Percentiles rank a stretch among this genome's conserved stretches.
These are phyloP conservation scores for Meandrina meandrites DNA, from an alignment of 92 coral and sea anemone genomes.

Conservation along the genomic window DNA sequence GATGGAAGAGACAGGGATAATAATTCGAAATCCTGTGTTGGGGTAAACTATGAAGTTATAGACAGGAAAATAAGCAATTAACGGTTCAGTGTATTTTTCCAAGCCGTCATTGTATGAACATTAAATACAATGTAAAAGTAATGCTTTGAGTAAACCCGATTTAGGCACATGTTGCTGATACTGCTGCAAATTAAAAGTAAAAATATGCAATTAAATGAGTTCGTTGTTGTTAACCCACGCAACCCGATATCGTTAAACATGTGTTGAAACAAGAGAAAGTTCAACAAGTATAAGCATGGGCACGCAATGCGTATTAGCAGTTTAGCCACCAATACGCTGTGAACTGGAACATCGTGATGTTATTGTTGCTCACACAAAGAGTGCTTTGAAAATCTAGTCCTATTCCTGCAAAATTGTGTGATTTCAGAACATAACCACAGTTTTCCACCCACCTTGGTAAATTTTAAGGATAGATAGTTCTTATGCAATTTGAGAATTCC, in stretches of 20 bases:
- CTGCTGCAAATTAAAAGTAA: background rate
- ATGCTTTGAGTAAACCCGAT: background rate
- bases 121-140: background rate
- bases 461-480: background rate
- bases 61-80: no score
- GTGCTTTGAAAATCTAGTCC: background rate
- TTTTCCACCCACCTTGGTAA: background rate
- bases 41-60: background rate
- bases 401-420: background rate
- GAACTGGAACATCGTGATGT: background rate
- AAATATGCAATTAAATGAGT: background rate
- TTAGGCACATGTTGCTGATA: background rate
- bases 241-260: no score
- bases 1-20: background rate
- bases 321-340: background rate
- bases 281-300: background rate
- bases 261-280: background rate
- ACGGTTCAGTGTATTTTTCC: no score
- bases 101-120: background rate
- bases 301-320: background rate
- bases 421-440: background rate
- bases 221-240: no score
- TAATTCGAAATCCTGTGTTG: background rate
- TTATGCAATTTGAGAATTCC: no score
- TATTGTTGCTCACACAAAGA: background rate